Base-by-base conservation (phyloP, 1,140 invertebrate species). In the Coenobita brevimanus region DNA sequence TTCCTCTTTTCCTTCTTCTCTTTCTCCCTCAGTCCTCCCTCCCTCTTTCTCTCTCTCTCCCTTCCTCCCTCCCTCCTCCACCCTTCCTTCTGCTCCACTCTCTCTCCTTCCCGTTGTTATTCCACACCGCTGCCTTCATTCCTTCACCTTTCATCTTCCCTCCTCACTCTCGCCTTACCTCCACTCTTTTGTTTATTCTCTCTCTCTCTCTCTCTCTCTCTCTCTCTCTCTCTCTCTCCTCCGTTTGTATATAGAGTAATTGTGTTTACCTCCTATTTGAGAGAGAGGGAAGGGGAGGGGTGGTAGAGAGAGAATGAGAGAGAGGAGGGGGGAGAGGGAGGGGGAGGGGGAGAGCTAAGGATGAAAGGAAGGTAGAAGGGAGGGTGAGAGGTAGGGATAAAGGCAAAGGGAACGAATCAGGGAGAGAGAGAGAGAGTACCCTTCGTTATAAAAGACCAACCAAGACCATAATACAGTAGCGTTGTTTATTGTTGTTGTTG, bases 261-360 rank as follows among this genome's bases (percentile, higher is more conserved):
- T 30, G 54, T 46, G 54, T 54, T 54, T 27, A 79, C 13, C 27
- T 24, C 3, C 21, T 54, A 15, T 27, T 13, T 24, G 36, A 54
- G n/a, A n/a, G 43, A 3, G 24, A 57, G 43, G 54, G 50, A 79
- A n/a, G 54, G 43, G 54, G 76, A 79, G 76, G 54, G 41, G 54
- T 38, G 27, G 41, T 50, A 46, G 54, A 17, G 54, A 50, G 57
- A 50, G 57, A 50, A 50, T 33, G 69, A 57, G 76, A 80, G 76
- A 80, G 76, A 80, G 76, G 57, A 50, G 57, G 76, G 57, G 76
- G 57, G 76, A 80, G 76, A 80, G 76, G 50, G 76, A 57, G 43
- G 54, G 33, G 36, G 30, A 33, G n/a, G 24, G 54, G 21, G 76
- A 80, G 43, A 38, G 27, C 17, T 24, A 17, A 79, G 76, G 46